Evolutionary conservation across 2,888 invertebrate genomes (phyloP), one percentile per base, ranked within the genome.

Genomic region (Tortrix viridana): DNA sequence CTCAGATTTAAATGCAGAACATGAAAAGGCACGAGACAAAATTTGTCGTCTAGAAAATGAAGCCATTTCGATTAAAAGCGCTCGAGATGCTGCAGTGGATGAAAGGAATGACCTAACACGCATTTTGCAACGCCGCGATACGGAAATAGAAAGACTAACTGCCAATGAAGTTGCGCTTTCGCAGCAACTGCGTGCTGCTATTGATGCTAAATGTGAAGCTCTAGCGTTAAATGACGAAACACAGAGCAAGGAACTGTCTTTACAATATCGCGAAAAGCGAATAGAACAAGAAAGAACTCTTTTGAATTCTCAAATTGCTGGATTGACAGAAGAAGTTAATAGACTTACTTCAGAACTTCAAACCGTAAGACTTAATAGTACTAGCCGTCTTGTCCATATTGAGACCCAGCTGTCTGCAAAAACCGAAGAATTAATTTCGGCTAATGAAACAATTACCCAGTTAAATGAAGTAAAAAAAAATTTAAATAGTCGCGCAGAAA

Each of bases 141-240:
- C 93, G 0, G 96, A 97, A 90, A 84, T 96, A 44, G 96, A 96
- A 78, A 93, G 95, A 56, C 83, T 96, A 64, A 95, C 94, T 72
- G 91, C 94, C 3, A 97, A 96, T 81, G 86, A 96, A 67, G 89
- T 93, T 49, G 89, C 94, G 2, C 86, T 97, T 57, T 94, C 95
- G n/a, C 93, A 94, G 71, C 97, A 97, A 84, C 83, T 98, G 38
- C 94, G 95, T 71, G 83, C 93, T 54, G 96, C 97, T 20, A 95
- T 97, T 66, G 94, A 95, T 72, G 94, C 96, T 2, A 98, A 97
- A 89, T 97, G 96, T 88, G 96, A 97, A 85, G 96, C 97, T 0
- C 83, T 97, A 54, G 94, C 95, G 5, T 94, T 96, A 69, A 93
- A 95, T 65, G 96, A 97, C 84, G 97, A 97, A 86, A 93, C 97